These are phyloP conservation scores for Hydra vulgaris DNA, from an alignment of 30 jellyfish, hydroid and myxozoan genomes.

Conservation along the genomic window DNA sequence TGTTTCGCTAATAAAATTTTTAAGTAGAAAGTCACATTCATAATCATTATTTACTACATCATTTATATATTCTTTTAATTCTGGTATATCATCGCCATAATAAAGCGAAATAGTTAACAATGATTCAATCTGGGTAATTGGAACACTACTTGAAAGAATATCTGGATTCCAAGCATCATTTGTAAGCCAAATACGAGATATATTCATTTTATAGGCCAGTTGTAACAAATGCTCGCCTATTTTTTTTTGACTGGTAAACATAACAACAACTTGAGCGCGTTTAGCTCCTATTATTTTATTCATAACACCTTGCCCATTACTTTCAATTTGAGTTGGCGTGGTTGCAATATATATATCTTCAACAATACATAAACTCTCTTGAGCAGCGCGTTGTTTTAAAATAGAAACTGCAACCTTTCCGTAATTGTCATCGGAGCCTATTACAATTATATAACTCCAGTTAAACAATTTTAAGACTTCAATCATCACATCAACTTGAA, in stretches of 20 bases:
- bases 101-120: constrained; percentile 16
- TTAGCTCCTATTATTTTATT: constrained; percentile 20
- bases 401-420: constrained; percentile 65
- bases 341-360: constrained; percentile 28
- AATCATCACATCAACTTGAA: constrained; percentile 62
- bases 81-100: constrained; percentile 28
- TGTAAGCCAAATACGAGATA: constrained; percentile 66
- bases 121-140: constrained; percentile 15
- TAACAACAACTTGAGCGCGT: constrained; percentile 54
- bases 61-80: constrained; percentile 32
- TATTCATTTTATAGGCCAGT: constrained; percentile 49
- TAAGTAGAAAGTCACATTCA: constrained; percentile 54
- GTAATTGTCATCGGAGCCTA: constrained; percentile 91
- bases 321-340: constrained; percentile 6
- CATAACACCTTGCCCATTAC: constrained; percentile 17
- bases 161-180: constrained; percentile 85
- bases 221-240: constrained; percentile 50
- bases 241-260: constrained; percentile 42
- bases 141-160: constrained; percentile 6
- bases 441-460: constrained; percentile 70
- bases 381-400: constrained; percentile 42
- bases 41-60: constrained; percentile 25
- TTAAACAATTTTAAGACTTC: constrained; percentile 47
- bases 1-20: constrained; percentile 17
- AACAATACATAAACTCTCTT: constrained; percentile 64